Conservation (phyloP, 2,113 vertebrate species). For the Harpagus bidentatus region DNA sequence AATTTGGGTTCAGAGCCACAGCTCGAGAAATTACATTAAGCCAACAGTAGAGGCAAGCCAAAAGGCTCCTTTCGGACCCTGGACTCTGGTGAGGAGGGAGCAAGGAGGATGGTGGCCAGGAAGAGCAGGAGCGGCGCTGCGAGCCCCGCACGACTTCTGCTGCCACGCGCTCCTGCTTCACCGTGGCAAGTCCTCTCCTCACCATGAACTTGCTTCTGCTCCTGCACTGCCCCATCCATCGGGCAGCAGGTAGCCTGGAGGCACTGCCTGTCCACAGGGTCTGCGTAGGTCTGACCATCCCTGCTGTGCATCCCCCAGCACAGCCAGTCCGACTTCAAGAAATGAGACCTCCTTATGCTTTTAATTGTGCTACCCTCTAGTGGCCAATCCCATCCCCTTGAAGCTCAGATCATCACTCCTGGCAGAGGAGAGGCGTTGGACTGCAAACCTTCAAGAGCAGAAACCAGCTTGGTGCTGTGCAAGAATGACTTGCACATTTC, state of each 20-base stretch:
- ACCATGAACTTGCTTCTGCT: background rate
- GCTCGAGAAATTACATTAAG: background rate
- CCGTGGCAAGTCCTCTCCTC: background rate
- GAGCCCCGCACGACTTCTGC: background rate
- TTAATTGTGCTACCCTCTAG: conserved; percentile 70
- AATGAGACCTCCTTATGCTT: background rate
- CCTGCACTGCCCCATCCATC: background rate
- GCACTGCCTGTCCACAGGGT: accelerated
- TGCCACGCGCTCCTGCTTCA: background rate
- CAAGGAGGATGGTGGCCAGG: background rate
- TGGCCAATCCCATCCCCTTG: background rate
- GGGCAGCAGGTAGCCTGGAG: background rate
- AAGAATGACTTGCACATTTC: background rate
- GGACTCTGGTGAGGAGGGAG: background rate
- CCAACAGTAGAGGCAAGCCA: background rate
- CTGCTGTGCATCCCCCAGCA: background rate
- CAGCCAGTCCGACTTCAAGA: background rate
- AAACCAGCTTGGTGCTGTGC: background rate
- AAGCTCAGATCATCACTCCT: background rate
- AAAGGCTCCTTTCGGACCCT: background rate
- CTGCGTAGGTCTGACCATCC: background rate
- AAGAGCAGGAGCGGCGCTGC: background rate
- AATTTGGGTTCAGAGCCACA: background rate
- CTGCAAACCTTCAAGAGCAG: background rate
- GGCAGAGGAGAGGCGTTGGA: background rate